Base-by-base conservation (phyloP, 2,888 invertebrate species). In the Leucania comma region DNA sequence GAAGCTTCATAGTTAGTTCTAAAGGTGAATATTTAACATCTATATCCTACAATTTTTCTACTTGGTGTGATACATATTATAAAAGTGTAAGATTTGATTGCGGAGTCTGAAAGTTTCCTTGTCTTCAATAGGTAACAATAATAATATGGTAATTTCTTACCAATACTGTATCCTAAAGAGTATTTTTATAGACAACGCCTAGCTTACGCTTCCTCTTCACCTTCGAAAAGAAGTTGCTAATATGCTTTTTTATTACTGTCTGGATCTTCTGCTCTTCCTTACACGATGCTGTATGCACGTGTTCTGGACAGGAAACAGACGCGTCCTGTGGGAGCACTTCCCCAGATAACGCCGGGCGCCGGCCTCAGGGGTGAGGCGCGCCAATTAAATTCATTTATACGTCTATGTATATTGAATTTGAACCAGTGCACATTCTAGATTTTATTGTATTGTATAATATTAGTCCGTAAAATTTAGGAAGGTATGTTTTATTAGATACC, bases 241-340 rank as follows among this genome's bases (percentile, higher is more conserved):
- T 12, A 2, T 38, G 0, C 12, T 10, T 12, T 38, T 9, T 3
- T 42, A 6, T 42, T 42, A 20, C 17, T 42, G 17, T 50, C n/a
- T n/a, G 51, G 17, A 24, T 9, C 46, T 70, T 69, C 59, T 72
- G 58, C 0, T 20, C 14, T 5, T 20, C 3, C 17, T 26, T 64
- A 14, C 17, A 38, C 2, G 9, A 2, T 56, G 32, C 5, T 20
- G 24, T 14, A 50, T 60, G 68, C 73, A 63, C 72, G 72, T 74
- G 65, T 63, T 58, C 65, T 58, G 61, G 77, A 81, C 78, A 82
- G 85, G 82, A 85, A 87, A 82, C 86, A 87, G 86, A 82, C 81
- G 73, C 77, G 76, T 71, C 74, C 73, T 78, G 69, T 56, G 81
- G 76, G 80, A 64, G 69, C 72, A 63, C 75, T 78, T 81, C 75